Conservation (phyloP, 2,113 vertebrate genomes). For the Tragelaphus imberbis region DNA sequence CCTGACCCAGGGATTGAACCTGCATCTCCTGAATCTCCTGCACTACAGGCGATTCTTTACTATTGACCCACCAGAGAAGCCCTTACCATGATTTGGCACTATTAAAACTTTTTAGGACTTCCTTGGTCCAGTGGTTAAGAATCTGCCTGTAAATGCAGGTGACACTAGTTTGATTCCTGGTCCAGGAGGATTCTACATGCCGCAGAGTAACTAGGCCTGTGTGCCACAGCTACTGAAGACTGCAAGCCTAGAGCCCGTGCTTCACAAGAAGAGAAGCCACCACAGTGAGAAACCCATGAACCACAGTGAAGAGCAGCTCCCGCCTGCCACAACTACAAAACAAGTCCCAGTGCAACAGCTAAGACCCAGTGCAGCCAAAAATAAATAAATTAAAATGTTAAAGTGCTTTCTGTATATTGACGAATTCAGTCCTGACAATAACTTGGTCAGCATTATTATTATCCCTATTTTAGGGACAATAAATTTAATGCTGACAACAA, state of each 20-base stretch:
- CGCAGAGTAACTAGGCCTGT: background rate
- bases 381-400: background rate
- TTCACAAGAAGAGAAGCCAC: background rate
- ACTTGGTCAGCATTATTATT: background rate
- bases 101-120: background rate
- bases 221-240: background rate
- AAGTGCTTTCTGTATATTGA: background rate
- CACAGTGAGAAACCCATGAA: background rate
- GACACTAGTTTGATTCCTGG: background rate
- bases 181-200: background rate
- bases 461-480: too few relatives aligned
- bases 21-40: background rate
- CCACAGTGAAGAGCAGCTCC: background rate
- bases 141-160: background rate
- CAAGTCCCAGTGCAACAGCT: background rate
- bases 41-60: background rate
- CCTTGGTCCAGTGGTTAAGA: background rate
- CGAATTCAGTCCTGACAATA: background rate
- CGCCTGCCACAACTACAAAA: background rate
- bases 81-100: background rate
- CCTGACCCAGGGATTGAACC: background rate
- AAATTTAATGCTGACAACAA: too few relatives aligned
- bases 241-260: background rate
- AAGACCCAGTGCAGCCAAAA: background rate
- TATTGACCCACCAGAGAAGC: background rate